Evolutionary conservation across 2,888 invertebrate species (phyloP).

Genomic region (Ommatoiulus sabulosus): DNA sequence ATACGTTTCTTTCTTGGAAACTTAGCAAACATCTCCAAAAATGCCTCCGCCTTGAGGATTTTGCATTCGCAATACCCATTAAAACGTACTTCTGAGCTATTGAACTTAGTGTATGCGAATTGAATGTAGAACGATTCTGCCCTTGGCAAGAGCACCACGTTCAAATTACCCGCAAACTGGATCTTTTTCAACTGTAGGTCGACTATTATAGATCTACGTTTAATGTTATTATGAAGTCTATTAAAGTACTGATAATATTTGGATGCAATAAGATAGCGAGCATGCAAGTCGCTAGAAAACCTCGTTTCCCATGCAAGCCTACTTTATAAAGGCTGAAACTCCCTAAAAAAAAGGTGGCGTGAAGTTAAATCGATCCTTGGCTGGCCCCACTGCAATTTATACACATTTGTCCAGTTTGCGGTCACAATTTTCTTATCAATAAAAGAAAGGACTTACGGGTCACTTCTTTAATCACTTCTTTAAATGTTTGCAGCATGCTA

Average conservation of each 20-base stretch:
- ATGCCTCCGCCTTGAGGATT: not conserved
- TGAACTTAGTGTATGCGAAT: not conserved
- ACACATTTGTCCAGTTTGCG: not conserved
- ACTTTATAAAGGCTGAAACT: not conserved
- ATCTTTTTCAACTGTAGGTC: not conserved
- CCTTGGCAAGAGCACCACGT: conserved; percentile 23
- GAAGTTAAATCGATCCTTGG: not conserved
- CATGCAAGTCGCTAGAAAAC: conserved; percentile 4
- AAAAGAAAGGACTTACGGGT: not conserved
- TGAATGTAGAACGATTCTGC: not conserved
- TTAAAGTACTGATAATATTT: conserved; percentile 7
- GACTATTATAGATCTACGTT: not conserved
- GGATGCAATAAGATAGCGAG: not conserved
- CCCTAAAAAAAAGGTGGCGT: not conserved
- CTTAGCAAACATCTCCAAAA: not conserved
- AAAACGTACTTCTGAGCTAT: not conserved
- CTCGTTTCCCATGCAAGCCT: not conserved
- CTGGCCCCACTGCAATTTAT: not conserved
- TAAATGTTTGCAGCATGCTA: not conserved
- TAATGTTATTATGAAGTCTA: not conserved
- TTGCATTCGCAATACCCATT: not conserved
- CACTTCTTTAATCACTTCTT: not conserved
- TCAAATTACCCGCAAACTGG: conserved; percentile 9
- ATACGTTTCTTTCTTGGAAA: not conserved
- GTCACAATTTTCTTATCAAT: not conserved